A percentile compares a stretch with the other conserved stretches of the same genome.
phyloP scores from a whole-genome alignment of 2,888 invertebrate species.

The Sceliomorpha sp. region DNA sequence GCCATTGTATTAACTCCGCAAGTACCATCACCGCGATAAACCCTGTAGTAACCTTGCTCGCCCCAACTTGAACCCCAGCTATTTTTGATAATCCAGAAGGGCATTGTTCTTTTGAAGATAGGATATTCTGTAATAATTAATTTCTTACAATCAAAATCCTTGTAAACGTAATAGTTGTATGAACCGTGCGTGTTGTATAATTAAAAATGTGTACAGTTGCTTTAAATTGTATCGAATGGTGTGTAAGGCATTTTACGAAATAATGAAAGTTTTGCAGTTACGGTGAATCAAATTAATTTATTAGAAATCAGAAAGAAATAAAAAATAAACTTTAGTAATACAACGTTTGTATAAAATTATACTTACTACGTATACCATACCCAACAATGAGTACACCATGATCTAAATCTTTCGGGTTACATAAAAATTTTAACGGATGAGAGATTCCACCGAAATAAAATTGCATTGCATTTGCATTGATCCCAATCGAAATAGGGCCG shows the following conservation, averaged over 20 bases:
- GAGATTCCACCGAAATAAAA: constrained; percentile 97
- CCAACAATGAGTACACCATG: constrained; percentile 98
- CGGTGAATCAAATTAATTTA: no score
- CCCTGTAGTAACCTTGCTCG: constrained; percentile 96
- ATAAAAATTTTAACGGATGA: constrained; percentile 92
- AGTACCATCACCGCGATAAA: constrained; percentile 96
- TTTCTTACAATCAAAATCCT: no score
- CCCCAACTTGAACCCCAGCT: constrained; percentile 97
- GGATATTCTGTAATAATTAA: constrained; percentile 34
- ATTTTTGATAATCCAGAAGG: constrained; percentile 97
- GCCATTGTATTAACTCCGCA: constrained; percentile 97
- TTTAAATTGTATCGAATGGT: no score
- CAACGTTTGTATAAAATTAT: no score
- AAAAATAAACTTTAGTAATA: no score
- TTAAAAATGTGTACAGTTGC: no score
- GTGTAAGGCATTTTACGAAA: no score
- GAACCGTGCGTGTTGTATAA: no score
- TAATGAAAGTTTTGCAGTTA: no score
- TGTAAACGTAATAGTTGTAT: no score
- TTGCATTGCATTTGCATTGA: constrained; percentile 98
- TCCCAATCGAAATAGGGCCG: constrained; percentile 97
- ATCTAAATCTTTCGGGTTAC: constrained; percentile 86
- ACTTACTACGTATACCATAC: constrained; percentile 89
- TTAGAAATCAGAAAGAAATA: no score
- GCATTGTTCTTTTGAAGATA: constrained; percentile 87